These are phyloP conservation scores for Calyptommatus sinebrachiatus DNA, from an alignment of 2,113 vertebrate genomes.

Conservation along the genomic window DNA sequence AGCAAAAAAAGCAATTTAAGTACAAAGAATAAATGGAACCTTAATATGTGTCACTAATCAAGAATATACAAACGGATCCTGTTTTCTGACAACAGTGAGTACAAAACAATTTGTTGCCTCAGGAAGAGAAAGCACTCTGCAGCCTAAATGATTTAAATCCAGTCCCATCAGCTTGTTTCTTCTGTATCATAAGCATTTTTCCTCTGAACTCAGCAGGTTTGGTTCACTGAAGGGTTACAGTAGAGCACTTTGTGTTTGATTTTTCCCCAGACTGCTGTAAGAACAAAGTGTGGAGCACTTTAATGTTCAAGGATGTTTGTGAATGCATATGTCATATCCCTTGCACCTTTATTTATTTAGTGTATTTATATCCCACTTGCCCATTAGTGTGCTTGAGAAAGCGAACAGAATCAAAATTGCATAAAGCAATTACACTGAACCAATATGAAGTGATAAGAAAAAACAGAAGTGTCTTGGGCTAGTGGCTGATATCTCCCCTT, in stretches of 20 bases:
- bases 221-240: conserved; percentile 21
- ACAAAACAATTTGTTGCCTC: conserved; percentile 47
- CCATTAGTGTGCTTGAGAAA: neutral
- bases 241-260: neutral
- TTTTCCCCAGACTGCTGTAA: neutral
- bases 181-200: conserved; percentile 25
- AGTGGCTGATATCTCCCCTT: neutral
- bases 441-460: neutral
- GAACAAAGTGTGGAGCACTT: neutral
- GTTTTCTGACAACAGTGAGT: conserved; percentile 48
- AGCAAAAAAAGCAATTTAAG: conserved; percentile 52
- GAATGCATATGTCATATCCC: neutral
- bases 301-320: neutral
- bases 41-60: conserved; percentile 58
- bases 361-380: neutral
- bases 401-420: neutral
- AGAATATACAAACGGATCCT: conserved; percentile 42
- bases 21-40: conserved; percentile 55
- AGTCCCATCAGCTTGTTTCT: conserved; percentile 13
- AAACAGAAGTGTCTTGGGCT: neutral
- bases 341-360: neutral
- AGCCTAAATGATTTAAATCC: conserved; percentile 47
- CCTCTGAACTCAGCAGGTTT: conserved; percentile 25
- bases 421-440: neutral
- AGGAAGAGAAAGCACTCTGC: conserved; percentile 28